Percentiles rank a stretch among this genome's conserved stretches.
These are phyloP conservation scores for Porites lobata DNA, from an alignment of 92 coral and sea anemone species.

Conservation along the genomic window DNA sequence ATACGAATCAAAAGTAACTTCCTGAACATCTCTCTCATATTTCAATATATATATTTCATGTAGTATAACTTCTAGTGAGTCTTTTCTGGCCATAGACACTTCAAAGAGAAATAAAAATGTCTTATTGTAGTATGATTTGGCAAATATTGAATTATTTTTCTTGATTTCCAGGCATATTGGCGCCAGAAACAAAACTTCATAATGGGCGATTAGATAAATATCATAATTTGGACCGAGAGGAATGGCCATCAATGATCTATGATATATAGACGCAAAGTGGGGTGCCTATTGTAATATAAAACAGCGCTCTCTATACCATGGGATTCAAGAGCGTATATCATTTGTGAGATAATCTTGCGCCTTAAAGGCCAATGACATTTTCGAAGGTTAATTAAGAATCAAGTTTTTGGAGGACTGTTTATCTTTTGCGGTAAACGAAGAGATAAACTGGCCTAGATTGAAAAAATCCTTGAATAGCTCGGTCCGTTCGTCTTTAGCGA, in stretches of 20 bases:
- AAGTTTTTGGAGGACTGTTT: background rate
- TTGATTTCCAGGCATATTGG: constrained; percentile 27
- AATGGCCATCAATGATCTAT: constrained; percentile 8
- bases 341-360: background rate
- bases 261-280: background rate
- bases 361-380: background rate
- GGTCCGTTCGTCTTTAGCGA: background rate
- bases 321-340: background rate
- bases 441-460: background rate
- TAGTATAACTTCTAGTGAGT: background rate
- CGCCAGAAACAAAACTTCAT: constrained; percentile 14
- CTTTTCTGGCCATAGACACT: background rate
- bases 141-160: constrained; percentile 14
- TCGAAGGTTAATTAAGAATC: background rate
- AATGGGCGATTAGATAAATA: background rate
- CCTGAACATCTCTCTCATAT: too few species aligned
- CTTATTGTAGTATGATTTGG: background rate
- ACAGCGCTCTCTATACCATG: background rate
- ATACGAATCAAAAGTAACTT: too few species aligned
- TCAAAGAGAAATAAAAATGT: background rate
- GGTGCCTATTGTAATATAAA: background rate
- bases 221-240: background rate
- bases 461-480: background rate
- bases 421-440: constrained; percentile 13
- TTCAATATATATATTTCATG: too few species aligned